Base-by-base conservation (phyloP, 2,888 invertebrate species). In the Rugalucina vietnamica region DNA sequence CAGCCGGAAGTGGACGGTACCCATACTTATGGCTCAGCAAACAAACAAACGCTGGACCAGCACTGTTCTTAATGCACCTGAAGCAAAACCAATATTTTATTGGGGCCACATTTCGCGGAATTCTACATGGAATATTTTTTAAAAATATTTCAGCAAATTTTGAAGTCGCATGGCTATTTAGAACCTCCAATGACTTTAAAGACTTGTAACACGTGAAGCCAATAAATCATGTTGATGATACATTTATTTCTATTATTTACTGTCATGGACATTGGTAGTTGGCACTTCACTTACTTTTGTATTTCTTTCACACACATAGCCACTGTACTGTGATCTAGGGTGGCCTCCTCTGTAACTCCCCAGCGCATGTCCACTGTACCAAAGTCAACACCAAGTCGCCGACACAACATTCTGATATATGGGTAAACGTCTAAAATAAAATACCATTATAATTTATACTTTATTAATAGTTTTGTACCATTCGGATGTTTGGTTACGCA, bases 11-110 rank as follows among this genome's bases (percentile, higher is more conserved):
- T 18, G 92, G 92, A 54, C 93, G 86, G 76, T 87, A 92, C 4
- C 94, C 94, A 86, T 94, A 94, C 77, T 93, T 93, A 83, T 94
- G 92, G n/a, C 94, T 93, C 24, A 94, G 76, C 36, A 94, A 85
- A 8, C 88, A 86, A 79, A 91, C 79, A 36, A 89, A 89, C 10
- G 84, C 84, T 29, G 85, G 84, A 18, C 81, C 85, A 81, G 88
- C 81, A 83, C 91, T 88, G 87, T 91, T 79, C 76, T 88, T 72
- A 80, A 91, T 39, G 84, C 91, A 84, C 76, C 89, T 73, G 87
- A 79, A 78, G 84, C 34, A 39, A 27, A n/a, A 14, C 36, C 21
- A 12, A 70, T n/a, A n/a, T n/a, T n/a, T n/a, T n/a, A n/a, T n/a
- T n/a, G n/a, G n/a, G n/a, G n/a, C n/a, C n/a, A n/a, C n/a, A n/a